Base-by-base conservation (phyloP, 2,888 invertebrate species). In the Chironomus tentans region DNA sequence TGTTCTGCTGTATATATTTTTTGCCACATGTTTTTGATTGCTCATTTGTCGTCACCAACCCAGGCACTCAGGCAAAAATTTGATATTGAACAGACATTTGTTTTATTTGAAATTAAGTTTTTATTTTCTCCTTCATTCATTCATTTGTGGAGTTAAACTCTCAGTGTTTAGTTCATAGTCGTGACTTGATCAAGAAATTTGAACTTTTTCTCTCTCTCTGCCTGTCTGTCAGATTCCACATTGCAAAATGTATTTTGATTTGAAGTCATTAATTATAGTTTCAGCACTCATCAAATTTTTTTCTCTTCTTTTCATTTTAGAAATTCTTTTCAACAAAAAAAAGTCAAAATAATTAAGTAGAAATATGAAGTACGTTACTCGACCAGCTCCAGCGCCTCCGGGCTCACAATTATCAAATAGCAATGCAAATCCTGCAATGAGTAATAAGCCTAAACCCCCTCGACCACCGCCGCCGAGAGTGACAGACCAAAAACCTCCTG, bases 301-400 rank as follows among this genome's bases (percentile, higher is more conserved):
- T 4, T 56, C 7, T 56, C 0, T n/a, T 50, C 4, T 7, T 56
- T 56, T 4, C 4, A 18, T 56, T 38, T n/a, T 4, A 15, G 15
- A 56, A 56, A 15, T 56, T 15, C 15, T 56, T 56, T 56, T 6
- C n/a, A n/a, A n/a, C n/a, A n/a, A 50, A 15, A 50, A 65, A 65
- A 65, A 65, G 65, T 65, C 18, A 21, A 65, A 65, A 65, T 13
- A 21, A 65, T 65, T 21, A 65, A 22, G 13, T 65, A 65, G 24
- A 65, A 65, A 65, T 65, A 65, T 65, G 65, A 65, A 65, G 21
- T 65, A 65, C 21, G 65, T 28, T 4, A 74, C 74, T 12, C 65
- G 74, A 38, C 74, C 74, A 24, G 74, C 74, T n/a, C 74, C 74
- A n/a, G 48, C 68, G 5, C 74, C 74, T 47, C 74, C 73, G 22